Evolutionary conservation across 2,797 vertebrate species (phyloP).

Genomic region (Sebastolobus alascanus): DNA sequence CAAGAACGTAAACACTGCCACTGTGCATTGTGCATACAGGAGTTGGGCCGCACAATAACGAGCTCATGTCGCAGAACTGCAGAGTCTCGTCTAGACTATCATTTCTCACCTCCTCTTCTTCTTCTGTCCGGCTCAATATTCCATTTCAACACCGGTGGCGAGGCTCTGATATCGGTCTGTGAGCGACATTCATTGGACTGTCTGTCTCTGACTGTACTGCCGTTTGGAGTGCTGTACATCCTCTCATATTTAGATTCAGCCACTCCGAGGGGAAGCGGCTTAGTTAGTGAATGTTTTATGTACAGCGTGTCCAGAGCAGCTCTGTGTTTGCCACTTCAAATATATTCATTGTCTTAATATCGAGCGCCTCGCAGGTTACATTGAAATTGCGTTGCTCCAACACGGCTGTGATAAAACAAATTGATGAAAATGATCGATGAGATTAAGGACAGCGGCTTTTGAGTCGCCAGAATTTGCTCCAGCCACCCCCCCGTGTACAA

Average conservation of each 20-base stretch:
- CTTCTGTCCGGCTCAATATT: conserved; percentile 67
- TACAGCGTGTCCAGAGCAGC: background rate
- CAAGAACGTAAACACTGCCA: conserved; percentile 34
- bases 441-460: conserved; percentile 52
- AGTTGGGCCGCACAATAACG: conserved; percentile 33
- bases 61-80: conserved; percentile 53
- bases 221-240: conserved; percentile 25
- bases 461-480: conserved; percentile 51
- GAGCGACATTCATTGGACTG: conserved; percentile 39
- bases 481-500: conserved; percentile 57
- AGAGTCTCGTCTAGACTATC: conserved; percentile 68
- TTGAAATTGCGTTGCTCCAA: conserved; percentile 22
- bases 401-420: conserved; percentile 50
- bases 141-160: conserved; percentile 37
- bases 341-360: background rate
- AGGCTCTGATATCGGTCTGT: conserved; percentile 32
- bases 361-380: background rate
- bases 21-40: conserved; percentile 39
- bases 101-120: conserved; percentile 75
- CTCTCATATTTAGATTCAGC: conserved; percentile 13
- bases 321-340: background rate
- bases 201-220: conserved; percentile 20
- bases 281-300: conserved; percentile 8
- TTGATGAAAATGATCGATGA: conserved; percentile 54
- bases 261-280: background rate